Base-by-base conservation (phyloP, 2,888 invertebrate species). In the Chromoteleia sp. region DNA sequence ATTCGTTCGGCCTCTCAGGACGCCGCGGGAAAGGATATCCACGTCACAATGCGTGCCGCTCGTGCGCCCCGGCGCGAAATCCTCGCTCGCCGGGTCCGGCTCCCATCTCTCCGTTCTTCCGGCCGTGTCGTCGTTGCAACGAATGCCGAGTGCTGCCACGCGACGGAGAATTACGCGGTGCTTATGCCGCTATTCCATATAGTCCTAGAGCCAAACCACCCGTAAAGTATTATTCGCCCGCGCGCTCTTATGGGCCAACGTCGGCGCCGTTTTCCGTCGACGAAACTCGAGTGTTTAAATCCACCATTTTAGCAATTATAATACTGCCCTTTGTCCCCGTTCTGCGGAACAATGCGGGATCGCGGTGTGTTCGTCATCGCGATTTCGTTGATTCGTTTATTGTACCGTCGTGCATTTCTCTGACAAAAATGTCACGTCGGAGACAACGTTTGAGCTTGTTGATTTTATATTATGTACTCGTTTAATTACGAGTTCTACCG, bases 111-210 rank as follows among this genome's bases (percentile, higher is more conserved):
- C 33, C 33, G 1, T 29, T 58, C 68, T 36, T 63, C 48, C 41
- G 17, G 48, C 43, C 50, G 48, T 45, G 75, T 76, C 75, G 74
- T 48, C 80, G 68, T 54, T 68, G 81, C 65, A 75, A 61, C 73
- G 70, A 65, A 33, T 30, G 75, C 65, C 56, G 58, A 65, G 73
- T 58, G 59, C 43, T 54, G 67, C 50, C 76, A 73, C 81, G 76
- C 61, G 58, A 81, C 76, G 75, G 43, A 76, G 81, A 81, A 81
- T 76, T 81, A 81, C 81, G 81, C 54, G 74, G 76, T 76, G 71
- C 71, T 81, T 67, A 59, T 67, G 70, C 54, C 61, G 71, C 43
- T 50, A 30, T 75, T 61, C 68, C 81, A 59, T 76, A 71, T 71
- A 80, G 56, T 80, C 61, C 65, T 50, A 33, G 19, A 52, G 59